Evolutionary conservation across 2,113 vertebrate genomes (phyloP).

Genomic region (Epinephelus cyanopodus): DNA sequence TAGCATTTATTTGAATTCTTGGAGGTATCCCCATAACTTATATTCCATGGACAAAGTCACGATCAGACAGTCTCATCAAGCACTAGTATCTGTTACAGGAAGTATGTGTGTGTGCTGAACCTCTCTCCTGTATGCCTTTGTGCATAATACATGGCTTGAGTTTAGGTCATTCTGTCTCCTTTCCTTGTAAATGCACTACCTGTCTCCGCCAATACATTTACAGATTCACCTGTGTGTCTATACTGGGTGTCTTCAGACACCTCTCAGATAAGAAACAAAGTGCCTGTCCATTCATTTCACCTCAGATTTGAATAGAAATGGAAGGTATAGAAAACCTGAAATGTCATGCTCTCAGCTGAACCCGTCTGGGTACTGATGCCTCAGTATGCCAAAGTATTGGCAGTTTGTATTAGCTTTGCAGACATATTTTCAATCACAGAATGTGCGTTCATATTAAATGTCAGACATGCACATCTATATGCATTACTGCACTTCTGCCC

Average conservation of each 20-base stretch:
- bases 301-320: not conserved
- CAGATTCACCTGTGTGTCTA: not conserved
- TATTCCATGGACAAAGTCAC: not conserved
- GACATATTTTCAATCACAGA: slow-evolving; percentile 19
- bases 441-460: slow-evolving; percentile 38
- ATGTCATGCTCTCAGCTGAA: slow-evolving; percentile 23
- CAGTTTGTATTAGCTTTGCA: slow-evolving; percentile 26
- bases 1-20: not conserved
- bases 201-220: not conserved
- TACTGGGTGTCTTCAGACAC: not conserved
- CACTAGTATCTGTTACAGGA: not conserved
- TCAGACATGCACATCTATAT: slow-evolving; percentile 37
- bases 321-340: not conserved
- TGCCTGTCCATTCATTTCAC: not conserved
- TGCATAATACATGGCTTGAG: not conserved
- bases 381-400: not conserved
- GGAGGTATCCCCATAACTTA: not conserved
- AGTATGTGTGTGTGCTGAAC: not conserved
- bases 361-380: not conserved
- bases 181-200: not conserved
- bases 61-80: not conserved
- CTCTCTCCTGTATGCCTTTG: not conserved
- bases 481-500: slow-evolving; percentile 24
- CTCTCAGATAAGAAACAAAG: not conserved
- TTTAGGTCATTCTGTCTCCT: not conserved